Evolutionary conservation across 2,888 invertebrate species (phyloP).

Genomic region (Paralinhomoeus sp.): DNA sequence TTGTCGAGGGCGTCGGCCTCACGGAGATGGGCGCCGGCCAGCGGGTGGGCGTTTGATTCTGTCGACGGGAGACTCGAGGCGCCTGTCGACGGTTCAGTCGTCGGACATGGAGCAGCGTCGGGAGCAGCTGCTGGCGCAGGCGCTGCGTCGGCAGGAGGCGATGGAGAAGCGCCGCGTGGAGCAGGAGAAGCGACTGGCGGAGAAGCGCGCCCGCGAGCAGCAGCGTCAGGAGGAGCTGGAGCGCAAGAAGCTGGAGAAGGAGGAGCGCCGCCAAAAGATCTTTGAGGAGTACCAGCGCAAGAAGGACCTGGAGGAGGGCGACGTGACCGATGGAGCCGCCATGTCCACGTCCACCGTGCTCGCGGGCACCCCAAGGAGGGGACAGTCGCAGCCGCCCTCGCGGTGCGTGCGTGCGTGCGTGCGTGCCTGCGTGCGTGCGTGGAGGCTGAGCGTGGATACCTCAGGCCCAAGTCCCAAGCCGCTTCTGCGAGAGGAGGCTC

Average conservation of each 20-base stretch:
- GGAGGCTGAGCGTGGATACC: not conserved
- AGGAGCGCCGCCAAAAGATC: slow-evolving; percentile 1
- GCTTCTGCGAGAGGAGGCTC: too few species aligned
- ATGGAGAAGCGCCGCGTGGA: not conserved
- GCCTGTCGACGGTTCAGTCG: not conserved
- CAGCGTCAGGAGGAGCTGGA: not conserved
- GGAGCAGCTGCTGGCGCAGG: not conserved
- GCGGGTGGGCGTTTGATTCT: too few species aligned
- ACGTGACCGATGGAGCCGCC: not conserved
- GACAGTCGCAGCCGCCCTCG: slow-evolving; percentile 3
- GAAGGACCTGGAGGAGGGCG: slow-evolving; percentile 4
- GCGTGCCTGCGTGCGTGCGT: too few species aligned
- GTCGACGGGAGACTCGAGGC: too few species aligned
- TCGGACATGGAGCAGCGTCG: slow-evolving; percentile 1
- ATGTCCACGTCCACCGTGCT: too few species aligned
- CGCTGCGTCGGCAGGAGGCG: not conserved
- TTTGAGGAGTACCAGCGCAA: slow-evolving; percentile 4
- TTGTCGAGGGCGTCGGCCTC: too few species aligned
- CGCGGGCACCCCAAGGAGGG: not conserved
- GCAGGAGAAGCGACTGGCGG: not conserved
- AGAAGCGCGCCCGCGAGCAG: not conserved
- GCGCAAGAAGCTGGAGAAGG: not conserved
- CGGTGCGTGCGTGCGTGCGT: too few species aligned
- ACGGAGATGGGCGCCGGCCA: too few species aligned
- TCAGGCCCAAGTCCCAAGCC: slow-evolving; percentile 3